Percentiles rank a stretch among this genome's conserved stretches.
These are phyloP conservation scores for Dermolepida albohirtum DNA, from an alignment of 2,888 invertebrate genomes.

Conservation along the genomic window DNA sequence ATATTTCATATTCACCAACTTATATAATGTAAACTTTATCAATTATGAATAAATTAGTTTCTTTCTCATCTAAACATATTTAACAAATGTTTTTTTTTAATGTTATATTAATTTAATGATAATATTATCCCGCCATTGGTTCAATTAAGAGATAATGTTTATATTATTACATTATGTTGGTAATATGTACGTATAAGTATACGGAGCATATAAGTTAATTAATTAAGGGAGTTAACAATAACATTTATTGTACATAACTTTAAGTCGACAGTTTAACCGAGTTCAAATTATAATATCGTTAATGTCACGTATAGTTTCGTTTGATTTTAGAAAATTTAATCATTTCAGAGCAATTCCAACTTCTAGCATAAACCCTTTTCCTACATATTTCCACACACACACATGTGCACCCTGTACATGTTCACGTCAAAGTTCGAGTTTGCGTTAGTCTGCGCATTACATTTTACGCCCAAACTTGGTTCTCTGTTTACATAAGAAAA, in stretches of 20 bases:
- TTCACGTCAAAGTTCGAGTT: no score
- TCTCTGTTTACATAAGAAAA: no score
- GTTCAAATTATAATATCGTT: constrained; percentile 48
- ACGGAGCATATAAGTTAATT: constrained; percentile 37
- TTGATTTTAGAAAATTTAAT: constrained; percentile 50
- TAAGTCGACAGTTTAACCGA: constrained; percentile 45
- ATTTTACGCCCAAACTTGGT: no score
- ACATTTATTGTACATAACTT: constrained; percentile 46
- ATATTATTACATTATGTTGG: neutral
- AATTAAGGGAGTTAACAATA: constrained; percentile 45
- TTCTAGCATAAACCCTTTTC: constrained; percentile 15
- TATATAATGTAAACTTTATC: no score
- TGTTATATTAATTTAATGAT: constrained; percentile 15
- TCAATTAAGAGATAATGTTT: constrained; percentile 29
- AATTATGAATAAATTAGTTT: no score
- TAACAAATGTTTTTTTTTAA: neutral
- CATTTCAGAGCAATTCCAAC: constrained; percentile 36
- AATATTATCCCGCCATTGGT: constrained; percentile 30
- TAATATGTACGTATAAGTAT: neutral
- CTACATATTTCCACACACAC: neutral
- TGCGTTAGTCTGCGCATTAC: no score
- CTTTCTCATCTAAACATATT: neutral
- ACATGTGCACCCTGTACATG: no score
- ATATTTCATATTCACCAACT: no score
- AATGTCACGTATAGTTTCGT: constrained; percentile 47